Base-by-base conservation (phyloP, 1,140 invertebrate species). In the Eufriesea mexicana region DNA sequence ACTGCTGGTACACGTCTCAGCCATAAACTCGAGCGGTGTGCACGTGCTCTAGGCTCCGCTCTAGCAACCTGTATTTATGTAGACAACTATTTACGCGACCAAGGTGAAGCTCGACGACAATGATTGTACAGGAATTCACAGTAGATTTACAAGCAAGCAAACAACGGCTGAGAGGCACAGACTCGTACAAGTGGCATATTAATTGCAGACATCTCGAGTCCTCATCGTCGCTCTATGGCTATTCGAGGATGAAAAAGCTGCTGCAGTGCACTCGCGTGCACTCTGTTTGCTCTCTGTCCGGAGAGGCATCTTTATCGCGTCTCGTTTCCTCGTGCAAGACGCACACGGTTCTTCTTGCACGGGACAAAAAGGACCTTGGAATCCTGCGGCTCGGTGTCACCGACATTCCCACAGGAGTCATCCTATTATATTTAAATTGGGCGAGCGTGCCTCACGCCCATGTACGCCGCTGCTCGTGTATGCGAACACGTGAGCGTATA, bases 401-500 rank as follows among this genome's bases (percentile, higher is more conserved):
- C 85, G 84, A 89, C 84, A 83, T 89, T 88, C 75, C 72, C 78
- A 72, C 83, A 87, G 85, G 85, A 89, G 84, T 90, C 87, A 90
- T 89, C 77, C 88, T 67, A 90, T 90, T 90, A 90, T 89, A 90
- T 90, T 90, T 90, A 90, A 90, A 90, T 90, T 81, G 83, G 76
- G 75, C 71, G 78, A 84, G 79, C 59, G 67, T 75, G 61, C 49
- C 45, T 66, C 77, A 64, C 59, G 80, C 76, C 35, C 66, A 78
- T 83, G 64, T 18, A 64, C 59, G 76, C 54, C 20, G 20, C 16
- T 28, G 49, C 71, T 42, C 55, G 51, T 47, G 23, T 64, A 80
- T 64, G 42, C 62, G 28, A 23, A 49, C 57, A 75, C 77, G n/a
- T 71, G 80, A 85, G 61, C 12, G 14, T 51, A 35, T 18, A 20